Evolutionary conservation across 1,140 invertebrate genomes (phyloP), one percentile per base, ranked within the genome.

Genomic region (Aphis gossypii): DNA sequence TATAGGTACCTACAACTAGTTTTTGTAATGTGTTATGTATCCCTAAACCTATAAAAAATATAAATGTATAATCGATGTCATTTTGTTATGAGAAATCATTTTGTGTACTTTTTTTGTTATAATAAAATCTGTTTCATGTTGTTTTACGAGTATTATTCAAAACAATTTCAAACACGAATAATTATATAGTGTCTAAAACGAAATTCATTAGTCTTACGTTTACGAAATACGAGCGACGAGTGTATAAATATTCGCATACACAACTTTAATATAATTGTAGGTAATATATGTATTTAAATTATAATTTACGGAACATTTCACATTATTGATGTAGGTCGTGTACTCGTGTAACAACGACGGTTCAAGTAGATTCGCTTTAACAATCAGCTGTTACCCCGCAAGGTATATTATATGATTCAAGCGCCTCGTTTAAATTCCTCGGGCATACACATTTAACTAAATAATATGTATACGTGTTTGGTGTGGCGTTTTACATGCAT

Each of bases 251-350:
- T 83, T 83, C 76, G 23, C 23, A 83, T 23, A 38, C 76, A 4
- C 30, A 84, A 68, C 30, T n/a, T 76, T 23, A 23, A 46, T 35
- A 87, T 8, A 21, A 35, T n/a, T 35, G 60, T 76, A 76, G n/a
- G 30, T 35, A n/a, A 76, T 35, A 76, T 35, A 76, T 14, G 11
- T 76, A n/a, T 76, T 76, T 35, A 76, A 76, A n/a, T 6, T 87
- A 87, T 18, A 14, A 87, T 46, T 2, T 87, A 87, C 44, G 84
- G 44, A 87, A 87, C 30, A 48, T 48, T 48, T 48, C 11, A 20
- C 11, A 48, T 48, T 87, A 51, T 87, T 87, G 44, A 51, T 87
- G 86, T 87, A 87, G 86, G 86, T 87, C 86, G 46, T 87, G 84
- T 48, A n/a, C 60, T 76, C 30, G 4, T 76, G 60, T 68, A 76